Percentiles rank a stretch among this genome's conserved stretches.
Evolutionary conservation across 2,113 vertebrate species (phyloP).

Genomic region (Monopterus albus): DNA sequence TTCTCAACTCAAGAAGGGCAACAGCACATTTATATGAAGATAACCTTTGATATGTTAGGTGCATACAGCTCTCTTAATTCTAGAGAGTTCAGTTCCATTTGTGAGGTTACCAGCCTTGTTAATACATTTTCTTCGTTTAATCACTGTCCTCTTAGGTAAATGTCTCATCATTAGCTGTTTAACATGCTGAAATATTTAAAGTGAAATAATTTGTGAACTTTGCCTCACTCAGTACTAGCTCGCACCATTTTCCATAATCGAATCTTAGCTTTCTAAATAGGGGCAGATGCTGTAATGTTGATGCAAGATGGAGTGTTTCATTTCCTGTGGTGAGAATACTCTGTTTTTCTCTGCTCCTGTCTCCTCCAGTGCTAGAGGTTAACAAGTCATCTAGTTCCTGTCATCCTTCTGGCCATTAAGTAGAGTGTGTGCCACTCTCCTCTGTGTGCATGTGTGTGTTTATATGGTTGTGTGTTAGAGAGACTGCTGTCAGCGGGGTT

Average conservation of each 20-base stretch:
- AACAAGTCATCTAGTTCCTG: conserved; percentile 84
- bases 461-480: conserved; percentile 51
- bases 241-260: not conserved
- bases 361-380: conserved; percentile 69
- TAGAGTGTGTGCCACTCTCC: conserved; percentile 36
- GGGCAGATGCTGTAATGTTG: conserved; percentile 24
- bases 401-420: conserved; percentile 73
- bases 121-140: not conserved
- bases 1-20: conserved; percentile 22
- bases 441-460: conserved; percentile 16
- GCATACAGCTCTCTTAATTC: not conserved
- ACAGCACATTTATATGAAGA: conserved; percentile 3
- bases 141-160: not conserved
- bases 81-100: not conserved
- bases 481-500: conserved; percentile 79
- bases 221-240: not conserved
- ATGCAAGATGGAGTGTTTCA: conserved; percentile 28
- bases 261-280: conserved; percentile 3
- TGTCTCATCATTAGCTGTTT: not conserved
- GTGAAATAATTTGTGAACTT: not conserved
- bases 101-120: not conserved
- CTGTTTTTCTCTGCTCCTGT: conserved; percentile 34
- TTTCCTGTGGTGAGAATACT: conserved; percentile 28
- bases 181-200: not conserved
- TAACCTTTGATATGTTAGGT: conserved; percentile 8